Conservation (phyloP, 2,113 vertebrate genomes). For the Tichodroma muraria region DNA sequence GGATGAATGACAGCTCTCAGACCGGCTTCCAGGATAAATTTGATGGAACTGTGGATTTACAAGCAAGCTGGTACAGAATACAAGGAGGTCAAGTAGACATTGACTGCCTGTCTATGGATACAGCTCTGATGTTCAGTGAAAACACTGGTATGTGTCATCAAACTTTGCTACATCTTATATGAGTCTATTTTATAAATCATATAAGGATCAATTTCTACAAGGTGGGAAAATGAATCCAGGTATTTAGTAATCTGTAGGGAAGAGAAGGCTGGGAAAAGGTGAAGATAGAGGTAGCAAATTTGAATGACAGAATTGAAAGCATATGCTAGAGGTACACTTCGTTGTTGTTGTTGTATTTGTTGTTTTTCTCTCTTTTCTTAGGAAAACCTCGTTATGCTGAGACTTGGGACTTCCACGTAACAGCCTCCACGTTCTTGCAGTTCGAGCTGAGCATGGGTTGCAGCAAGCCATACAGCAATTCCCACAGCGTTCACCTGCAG, state of each 20-base stretch:
- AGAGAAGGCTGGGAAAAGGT: background rate
- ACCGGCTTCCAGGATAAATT: constrained; percentile 95
- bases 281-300: background rate
- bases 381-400: constrained; percentile 94
- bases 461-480: constrained; percentile 84
- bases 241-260: background rate
- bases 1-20: constrained; percentile 97
- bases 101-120: constrained; percentile 93
- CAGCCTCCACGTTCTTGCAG: constrained; percentile 90
- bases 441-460: constrained; percentile 97
- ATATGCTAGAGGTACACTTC: background rate
- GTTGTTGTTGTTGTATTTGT: background rate
- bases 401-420: constrained; percentile 96
- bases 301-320: background rate
- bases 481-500: constrained; percentile 85
- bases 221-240: background rate
- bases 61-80: constrained; percentile 94
- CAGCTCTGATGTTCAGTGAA: constrained; percentile 87
- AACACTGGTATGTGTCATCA: constrained; percentile 74
- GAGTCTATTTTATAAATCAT: background rate
- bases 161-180: background rate
- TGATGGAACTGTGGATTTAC: constrained; percentile 85
- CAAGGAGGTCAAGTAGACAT: constrained; percentile 92
- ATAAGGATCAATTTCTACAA: background rate
- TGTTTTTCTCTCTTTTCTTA: constrained; percentile 38